Evolutionary conservation across 2,797 vertebrate genomes (phyloP).

Genomic region (Pampus argenteus): DNA sequence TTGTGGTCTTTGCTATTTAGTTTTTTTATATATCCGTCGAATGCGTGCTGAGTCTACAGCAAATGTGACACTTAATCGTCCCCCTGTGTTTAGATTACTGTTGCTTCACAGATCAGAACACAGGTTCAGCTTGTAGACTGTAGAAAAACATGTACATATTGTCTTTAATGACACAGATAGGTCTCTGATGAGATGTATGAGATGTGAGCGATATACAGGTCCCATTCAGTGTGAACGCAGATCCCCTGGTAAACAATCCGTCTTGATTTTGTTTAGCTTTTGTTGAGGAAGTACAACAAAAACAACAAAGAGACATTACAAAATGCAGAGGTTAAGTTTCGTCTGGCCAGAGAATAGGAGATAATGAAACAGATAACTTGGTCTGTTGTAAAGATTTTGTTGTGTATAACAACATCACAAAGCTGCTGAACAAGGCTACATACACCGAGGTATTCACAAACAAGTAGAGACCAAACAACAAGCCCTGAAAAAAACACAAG

Average conservation of each 20-base stretch:
- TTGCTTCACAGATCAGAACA: slow-evolving; percentile 8
- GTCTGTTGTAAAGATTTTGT: background rate
- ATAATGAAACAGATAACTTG: background rate
- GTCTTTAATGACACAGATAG: no score
- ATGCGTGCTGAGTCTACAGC: slow-evolving; percentile 20
- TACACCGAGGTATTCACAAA: background rate
- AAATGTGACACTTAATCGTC: slow-evolving; percentile 39
- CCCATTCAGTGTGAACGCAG: no score
- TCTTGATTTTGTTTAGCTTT: background rate
- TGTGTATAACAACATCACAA: background rate
- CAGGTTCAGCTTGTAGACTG: slow-evolving; percentile 25
- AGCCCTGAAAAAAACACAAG: background rate
- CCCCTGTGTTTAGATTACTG: slow-evolving; percentile 33
- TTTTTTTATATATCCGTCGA: slow-evolving; percentile 8
- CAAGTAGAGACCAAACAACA: background rate
- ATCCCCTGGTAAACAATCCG: background rate
- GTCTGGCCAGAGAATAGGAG: background rate
- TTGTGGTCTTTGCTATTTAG: slow-evolving; percentile 22
- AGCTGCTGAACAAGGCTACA: background rate
- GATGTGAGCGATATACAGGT: no score
- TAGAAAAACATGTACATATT: background rate
- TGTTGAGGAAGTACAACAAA: background rate
- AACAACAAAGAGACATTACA: background rate
- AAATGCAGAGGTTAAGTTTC: background rate
- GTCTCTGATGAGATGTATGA: background rate